A percentile compares a stretch with the other conserved stretches of the same genome.
phyloP scores from a whole-genome alignment of 2,797 vertebrate species.

The Diceros bicornis region DNA sequence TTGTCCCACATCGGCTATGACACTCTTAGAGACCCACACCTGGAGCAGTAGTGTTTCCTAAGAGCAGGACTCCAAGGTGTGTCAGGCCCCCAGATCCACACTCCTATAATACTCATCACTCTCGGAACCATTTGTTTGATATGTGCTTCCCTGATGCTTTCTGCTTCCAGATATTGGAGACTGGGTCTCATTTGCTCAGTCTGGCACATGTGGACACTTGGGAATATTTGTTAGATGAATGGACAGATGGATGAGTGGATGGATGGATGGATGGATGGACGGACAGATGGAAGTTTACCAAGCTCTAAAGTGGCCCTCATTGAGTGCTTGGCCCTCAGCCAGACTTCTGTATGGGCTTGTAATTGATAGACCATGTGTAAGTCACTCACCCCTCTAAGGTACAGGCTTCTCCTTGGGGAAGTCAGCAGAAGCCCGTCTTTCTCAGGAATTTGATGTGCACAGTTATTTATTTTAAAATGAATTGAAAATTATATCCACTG shows the following conservation, averaged over 20 bases:
- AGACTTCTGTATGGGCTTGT: not conserved
- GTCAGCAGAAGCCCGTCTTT: not conserved
- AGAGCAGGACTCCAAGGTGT: not conserved
- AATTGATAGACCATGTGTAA: not conserved
- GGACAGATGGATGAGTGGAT: not conserved
- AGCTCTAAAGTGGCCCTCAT: slow-evolving; percentile 4
- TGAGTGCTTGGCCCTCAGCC: not conserved
- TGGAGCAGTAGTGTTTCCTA: not conserved
- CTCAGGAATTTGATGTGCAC: not conserved
- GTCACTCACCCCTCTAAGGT: not conserved
- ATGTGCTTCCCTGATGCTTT: not conserved
- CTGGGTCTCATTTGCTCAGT: not conserved
- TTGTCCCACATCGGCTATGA: slow-evolving; percentile 8
- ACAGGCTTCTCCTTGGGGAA: not conserved
- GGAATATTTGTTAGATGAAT: not conserved
- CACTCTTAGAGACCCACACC: slow-evolving; percentile 55
- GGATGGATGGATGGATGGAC: too few relatives aligned
- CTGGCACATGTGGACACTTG: not conserved
- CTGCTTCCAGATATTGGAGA: not conserved
- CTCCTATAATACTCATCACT: not conserved
- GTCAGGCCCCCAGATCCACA: not conserved
- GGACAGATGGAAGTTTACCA: not conserved
- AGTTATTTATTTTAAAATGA: not conserved
- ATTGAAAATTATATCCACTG: not conserved
- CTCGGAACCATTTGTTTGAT: not conserved